Conservation (phyloP, 2,113 vertebrate genomes). For the Phylloscopus trochiloides region DNA sequence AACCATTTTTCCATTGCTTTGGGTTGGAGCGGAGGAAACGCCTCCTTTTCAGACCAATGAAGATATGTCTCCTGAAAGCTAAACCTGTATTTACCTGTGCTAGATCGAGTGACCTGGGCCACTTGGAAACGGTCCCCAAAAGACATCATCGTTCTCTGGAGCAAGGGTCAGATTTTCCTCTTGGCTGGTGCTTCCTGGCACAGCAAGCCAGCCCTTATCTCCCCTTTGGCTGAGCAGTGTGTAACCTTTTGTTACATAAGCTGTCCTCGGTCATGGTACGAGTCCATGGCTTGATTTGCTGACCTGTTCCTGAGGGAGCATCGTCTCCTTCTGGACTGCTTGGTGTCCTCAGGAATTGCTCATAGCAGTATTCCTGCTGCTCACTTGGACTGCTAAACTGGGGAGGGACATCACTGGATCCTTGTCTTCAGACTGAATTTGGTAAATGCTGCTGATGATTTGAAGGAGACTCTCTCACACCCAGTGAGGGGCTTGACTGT, state of each 20-base stretch:
- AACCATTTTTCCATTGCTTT: not conserved
- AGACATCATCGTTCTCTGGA: not conserved
- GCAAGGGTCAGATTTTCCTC: not conserved
- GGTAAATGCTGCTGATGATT: not conserved
- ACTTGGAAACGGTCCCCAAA: not conserved
- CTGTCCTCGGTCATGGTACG: fast-evolving
- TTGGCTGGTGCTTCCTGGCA: not conserved
- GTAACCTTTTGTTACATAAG: not conserved
- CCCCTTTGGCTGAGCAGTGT: not conserved
- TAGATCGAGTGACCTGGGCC: not conserved
- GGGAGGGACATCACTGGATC: fast-evolving
- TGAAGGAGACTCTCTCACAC: not conserved
- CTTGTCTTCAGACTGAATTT: not conserved
- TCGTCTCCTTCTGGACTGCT: not conserved
- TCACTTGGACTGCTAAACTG: not conserved
- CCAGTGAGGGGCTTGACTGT: not conserved
- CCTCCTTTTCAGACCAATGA: not conserved
- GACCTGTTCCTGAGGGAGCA: not conserved
- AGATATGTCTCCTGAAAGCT: not conserved
- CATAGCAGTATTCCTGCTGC: not conserved
- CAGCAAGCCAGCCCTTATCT: not conserved
- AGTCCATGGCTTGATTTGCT: not conserved
- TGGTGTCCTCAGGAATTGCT: not conserved
- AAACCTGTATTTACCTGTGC: not conserved
- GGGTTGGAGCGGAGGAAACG: fast-evolving